Conservation (phyloP, 2,888 invertebrate species). For the Dorcus parallelipipedus region DNA sequence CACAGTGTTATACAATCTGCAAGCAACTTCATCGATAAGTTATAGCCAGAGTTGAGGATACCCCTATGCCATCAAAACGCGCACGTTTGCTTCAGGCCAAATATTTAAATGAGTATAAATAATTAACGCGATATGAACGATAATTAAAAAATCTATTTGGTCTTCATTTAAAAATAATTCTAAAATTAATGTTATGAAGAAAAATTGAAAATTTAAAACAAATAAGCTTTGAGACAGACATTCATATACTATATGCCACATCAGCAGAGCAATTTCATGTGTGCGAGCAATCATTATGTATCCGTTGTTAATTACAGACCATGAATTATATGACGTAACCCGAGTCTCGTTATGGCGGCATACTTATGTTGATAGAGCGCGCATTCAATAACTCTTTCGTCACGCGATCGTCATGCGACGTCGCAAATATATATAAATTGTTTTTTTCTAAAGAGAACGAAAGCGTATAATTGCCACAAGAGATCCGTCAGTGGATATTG, state of each 20-base stretch:
- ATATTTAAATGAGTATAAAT: slow-evolving; percentile 1
- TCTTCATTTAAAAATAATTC: too few species aligned
- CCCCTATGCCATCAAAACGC: neutral
- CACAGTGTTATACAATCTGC: neutral
- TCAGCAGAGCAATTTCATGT: slow-evolving; percentile 26
- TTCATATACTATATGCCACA: slow-evolving; percentile 37
- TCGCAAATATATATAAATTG: slow-evolving; percentile 22
- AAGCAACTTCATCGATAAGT: neutral
- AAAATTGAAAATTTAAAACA: slow-evolving; percentile 25
- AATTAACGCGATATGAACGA: neutral
- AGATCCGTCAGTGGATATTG: neutral
- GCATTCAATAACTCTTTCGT: slow-evolving; percentile 31
- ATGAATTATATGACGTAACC: slow-evolving; percentile 44
- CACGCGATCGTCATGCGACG: slow-evolving; percentile 27
- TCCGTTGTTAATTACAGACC: slow-evolving; percentile 42
- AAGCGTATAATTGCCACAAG: neutral
- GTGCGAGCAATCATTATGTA: slow-evolving; percentile 31
- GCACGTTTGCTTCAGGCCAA: neutral
- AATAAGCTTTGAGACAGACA: too few species aligned
- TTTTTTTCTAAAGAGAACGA: slow-evolving; percentile 13
- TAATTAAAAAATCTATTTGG: too few species aligned
- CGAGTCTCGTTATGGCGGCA: slow-evolving; percentile 39
- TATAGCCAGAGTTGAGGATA: neutral
- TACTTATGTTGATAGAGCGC: slow-evolving; percentile 42
- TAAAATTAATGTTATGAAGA: neutral